Conservation (phyloP, 2,888 invertebrate genomes). For the Pardosa pseudoannulata region DNA sequence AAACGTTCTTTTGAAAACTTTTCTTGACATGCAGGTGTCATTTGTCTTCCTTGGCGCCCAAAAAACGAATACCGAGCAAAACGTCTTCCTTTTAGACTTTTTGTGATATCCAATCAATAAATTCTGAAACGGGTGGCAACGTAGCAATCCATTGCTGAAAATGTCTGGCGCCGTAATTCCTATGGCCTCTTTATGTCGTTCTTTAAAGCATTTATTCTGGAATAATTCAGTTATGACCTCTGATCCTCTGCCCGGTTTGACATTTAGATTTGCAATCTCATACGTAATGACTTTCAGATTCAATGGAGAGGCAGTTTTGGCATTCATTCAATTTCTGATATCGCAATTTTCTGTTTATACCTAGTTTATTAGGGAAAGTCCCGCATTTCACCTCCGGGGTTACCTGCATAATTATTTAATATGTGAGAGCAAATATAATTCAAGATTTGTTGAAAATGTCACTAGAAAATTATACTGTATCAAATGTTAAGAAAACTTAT, state of each 20-base stretch:
- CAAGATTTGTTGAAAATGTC: too few relatives aligned
- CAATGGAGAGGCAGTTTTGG: too few relatives aligned
- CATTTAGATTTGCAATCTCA: neutral
- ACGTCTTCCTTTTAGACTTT: neutral
- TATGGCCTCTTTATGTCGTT: neutral
- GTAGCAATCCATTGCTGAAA: neutral
- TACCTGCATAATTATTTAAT: too few relatives aligned
- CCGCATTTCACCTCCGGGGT: too few relatives aligned
- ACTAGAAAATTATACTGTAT: too few relatives aligned
- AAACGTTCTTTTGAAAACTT: neutral
- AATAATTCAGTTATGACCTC: neutral
- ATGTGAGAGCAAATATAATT: too few relatives aligned
- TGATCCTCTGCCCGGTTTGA: neutral
- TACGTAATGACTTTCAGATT: too few relatives aligned
- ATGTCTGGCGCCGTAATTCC: neutral
- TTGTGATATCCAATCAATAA: neutral
- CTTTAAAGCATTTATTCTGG: neutral
- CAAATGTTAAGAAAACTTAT: too few relatives aligned
- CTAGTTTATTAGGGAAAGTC: too few relatives aligned
- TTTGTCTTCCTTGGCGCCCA: neutral
- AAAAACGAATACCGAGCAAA: neutral
- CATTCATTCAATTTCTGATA: too few relatives aligned
- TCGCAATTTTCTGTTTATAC: too few relatives aligned
- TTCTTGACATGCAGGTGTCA: conserved; percentile 1
- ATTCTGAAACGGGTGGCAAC: neutral